Conservation (phyloP, 2,113 vertebrate genomes). For the Menura novaehollandiae region DNA sequence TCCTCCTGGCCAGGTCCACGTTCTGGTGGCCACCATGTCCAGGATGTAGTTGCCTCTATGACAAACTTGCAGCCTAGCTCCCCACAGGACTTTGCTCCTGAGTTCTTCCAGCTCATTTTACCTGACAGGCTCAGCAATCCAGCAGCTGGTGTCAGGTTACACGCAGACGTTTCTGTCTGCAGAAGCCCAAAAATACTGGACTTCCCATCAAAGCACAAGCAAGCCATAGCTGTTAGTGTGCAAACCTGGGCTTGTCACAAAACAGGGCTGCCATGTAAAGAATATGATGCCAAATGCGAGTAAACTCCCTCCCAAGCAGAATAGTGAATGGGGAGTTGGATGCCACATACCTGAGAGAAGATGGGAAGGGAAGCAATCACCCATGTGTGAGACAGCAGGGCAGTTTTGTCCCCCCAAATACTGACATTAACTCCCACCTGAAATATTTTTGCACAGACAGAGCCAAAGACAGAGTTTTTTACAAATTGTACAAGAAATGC, state of each 20-base stretch:
- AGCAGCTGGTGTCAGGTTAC: background rate
- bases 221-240: background rate
- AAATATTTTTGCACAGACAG: background rate
- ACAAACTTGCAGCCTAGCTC: background rate
- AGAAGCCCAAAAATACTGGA: background rate
- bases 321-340: background rate
- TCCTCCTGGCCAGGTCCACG: background rate
- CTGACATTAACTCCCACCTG: background rate
- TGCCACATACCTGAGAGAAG: background rate
- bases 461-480: background rate
- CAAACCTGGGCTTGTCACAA: background rate
- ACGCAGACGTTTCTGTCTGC: rapidly evolving
- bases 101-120: background rate
- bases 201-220: background rate
- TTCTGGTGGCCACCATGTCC: background rate
- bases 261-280: background rate
- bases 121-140: background rate
- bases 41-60: background rate
- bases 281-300: background rate
- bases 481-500: background rate
- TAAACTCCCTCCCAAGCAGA: background rate
- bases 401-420: background rate
- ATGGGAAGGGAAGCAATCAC: background rate
- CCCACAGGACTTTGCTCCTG: background rate
- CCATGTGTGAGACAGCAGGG: background rate